Evolutionary conservation across 37 sponge, comb jelly and placozoan species (phyloP), one percentile per base, ranked within the genome.

Genomic region (Halichondria panicea): DNA sequence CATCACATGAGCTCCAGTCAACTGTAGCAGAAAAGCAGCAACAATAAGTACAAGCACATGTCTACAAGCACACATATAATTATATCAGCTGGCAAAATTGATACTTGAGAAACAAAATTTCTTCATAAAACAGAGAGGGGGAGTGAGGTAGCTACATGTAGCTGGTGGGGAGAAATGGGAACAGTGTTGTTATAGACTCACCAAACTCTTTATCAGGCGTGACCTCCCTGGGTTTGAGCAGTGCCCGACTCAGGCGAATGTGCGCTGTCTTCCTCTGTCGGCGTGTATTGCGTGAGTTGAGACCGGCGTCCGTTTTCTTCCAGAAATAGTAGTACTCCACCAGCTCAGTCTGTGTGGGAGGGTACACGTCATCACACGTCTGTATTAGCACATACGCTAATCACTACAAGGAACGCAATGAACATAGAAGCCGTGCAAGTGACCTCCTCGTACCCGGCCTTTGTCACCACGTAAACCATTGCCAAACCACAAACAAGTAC

Each of bases 231-330:
- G 84, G 70, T 27, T 89, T 89, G 44, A 68, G 53, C 46, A 76
- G 76, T 4, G 66, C 43, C 45, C 79, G 66, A 31, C 80, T 63
- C 39, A 79, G 35, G 22, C 89, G 64, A 38, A 91, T 85, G 66
- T 91, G 91, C 0, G 50, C 66, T 70, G 63, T 74, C 38, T 91
- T 91, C 18, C 78, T 65, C 45, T 91, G 91, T n/a, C 82, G 71
- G 0, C 91, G 72, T 36, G 81, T 81, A 63, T 50, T 81, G 18
- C 86, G 57, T 18, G 91, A 85, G 56, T 82, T 74, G 55, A 85
- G 77, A 22, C 91, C 91, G 25, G 79, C 87, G n/a, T 41, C 63
- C 31, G 91, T 82, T 87, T 91, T 85, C 83, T 91, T 91, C 91
- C 91, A 91, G 63, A 79, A 73, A 63, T 91, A 91, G 66, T 91